Conservation (phyloP, 1,140 invertebrate genomes). For the Bombus polaris region DNA sequence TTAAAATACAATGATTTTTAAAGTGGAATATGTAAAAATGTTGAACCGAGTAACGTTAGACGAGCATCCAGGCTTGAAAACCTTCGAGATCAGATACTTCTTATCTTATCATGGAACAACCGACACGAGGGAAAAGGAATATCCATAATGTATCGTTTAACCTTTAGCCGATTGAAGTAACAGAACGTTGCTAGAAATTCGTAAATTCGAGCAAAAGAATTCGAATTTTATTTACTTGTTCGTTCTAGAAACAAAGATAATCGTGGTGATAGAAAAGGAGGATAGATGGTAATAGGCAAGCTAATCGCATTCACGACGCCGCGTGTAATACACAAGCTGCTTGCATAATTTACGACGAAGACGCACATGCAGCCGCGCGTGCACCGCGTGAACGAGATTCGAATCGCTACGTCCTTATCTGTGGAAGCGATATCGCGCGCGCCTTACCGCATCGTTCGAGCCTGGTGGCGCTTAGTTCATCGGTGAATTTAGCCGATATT, state of each 20-base stretch:
- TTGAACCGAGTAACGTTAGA: not conserved
- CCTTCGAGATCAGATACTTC: not conserved
- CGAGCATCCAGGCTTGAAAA: not conserved
- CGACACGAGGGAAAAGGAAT: not conserved
- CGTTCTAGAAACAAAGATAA: not conserved
- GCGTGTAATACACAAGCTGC: slow-evolving; percentile 22
- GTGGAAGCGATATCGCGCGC: slow-evolving; percentile 49
- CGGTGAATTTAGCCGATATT: slow-evolving; percentile 59
- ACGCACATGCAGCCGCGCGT: slow-evolving; percentile 49
- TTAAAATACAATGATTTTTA: not conserved
- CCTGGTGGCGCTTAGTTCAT: slow-evolving; percentile 67
- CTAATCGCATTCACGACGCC: slow-evolving; percentile 29
- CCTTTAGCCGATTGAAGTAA: not conserved
- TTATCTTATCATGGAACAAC: not conserved
- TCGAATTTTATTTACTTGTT: not conserved
- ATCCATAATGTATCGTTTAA: not conserved
- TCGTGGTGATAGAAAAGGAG: not conserved
- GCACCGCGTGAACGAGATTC: slow-evolving; percentile 53
- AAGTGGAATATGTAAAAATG: not conserved
- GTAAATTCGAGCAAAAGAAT: not conserved
- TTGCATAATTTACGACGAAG: slow-evolving; percentile 47
- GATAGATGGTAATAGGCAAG: not conserved
- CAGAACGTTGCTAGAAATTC: not conserved
- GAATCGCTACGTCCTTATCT: slow-evolving; percentile 59
- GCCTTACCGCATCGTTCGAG: slow-evolving; percentile 12